Evolutionary conservation across 1,140 invertebrate genomes (phyloP), one percentile per base, ranked within the genome.

Genomic region (Frieseomelitta varia): DNA sequence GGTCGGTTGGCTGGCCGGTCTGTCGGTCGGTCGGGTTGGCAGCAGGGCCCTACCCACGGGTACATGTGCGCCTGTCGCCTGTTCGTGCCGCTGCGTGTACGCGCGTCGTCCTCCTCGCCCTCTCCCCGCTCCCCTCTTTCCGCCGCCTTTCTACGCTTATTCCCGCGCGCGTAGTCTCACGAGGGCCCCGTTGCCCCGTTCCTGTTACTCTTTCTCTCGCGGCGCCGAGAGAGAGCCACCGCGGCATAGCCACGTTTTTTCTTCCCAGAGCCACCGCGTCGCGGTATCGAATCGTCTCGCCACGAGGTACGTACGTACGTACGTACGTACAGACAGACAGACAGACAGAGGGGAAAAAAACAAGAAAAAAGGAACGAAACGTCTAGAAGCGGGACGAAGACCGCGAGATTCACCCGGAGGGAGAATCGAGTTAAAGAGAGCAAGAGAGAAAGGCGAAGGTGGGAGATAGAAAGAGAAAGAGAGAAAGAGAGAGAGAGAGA

Each of bases 251-350:
- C 47, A 82, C 84, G 90, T 92, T 92, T 92, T 91, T 91, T 92
- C 88, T 89, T 91, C 81, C 81, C 71, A 89, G 76, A 89, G 89
- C 79, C 81, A 79, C 63, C 76, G 81, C 76, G 87, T 81, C 89
- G 89, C 87, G 91, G 87, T 92, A 92, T 91, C 92, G 91, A 90
- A 90, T 92, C 92, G 91, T 90, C 90, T 91, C 86, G 89, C 91
- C 88, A 88, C 88, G 75, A 75, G 81, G 67, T 79, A 83, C 81
- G 81, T 68, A 77, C 17, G 74, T 39, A 51, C 71, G 74, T 39
- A 51, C 71, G 39, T 39, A 39, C 39, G 81, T 56, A 77, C 19
- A 65, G 65, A 58, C 74, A 61, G n/a, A 76, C 34, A 51, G 67
- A 68, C 65, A 72, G 67, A 78, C 67, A 39, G 53, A 21, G 61